Evolutionary conservation across 2,888 invertebrate genomes (phyloP), one percentile per base, ranked within the genome.

Genomic region (Meteorus colon): DNA sequence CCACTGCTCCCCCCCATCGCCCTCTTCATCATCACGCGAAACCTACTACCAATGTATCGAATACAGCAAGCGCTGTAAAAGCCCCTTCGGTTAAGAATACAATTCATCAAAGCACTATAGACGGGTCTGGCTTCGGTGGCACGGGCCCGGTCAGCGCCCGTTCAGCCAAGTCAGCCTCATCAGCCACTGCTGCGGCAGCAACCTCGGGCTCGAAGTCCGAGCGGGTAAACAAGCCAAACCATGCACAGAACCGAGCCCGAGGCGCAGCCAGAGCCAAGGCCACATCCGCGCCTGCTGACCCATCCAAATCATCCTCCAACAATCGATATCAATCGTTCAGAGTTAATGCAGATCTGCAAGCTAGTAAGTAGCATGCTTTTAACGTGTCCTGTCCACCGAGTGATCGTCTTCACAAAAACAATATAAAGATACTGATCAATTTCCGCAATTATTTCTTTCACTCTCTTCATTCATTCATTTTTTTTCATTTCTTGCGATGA

Each of bases 1-100:
- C 94, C 91, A 93, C 93, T 92, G 92, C 92, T 91, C 93, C 93
- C 91, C 92, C 93, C 92, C 93, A 89, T 88, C 89, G 89, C 85
- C 89, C 89, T 86, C 86, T 87, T 87, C 88, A 89, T 87, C 88
- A 88, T 87, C 88, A 88, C 81, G 86, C 84, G 82, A 87, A 86
- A 87, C 85, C 85, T 86, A 83, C 83, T 79, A 81, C 81, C 76
- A 75, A 65, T 27, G 34, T 41, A 69, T n/a, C 51, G 55, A 60
- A 41, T 37, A 60, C 60, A 76, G 31, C 76, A 80, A 82, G 79
- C 81, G 81, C 78, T 79, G 81, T 79, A 82, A 82, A 74, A 84
- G 77, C 77, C 81, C 82, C 76, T 80, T 81, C 78, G 80, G 77
- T 73, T 78, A 70, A 76, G 74, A 65, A 79, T 77, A 78, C 83